Evolutionary conservation across 2,888 invertebrate genomes (phyloP).

Genomic region (Clitarchus hookeri): DNA sequence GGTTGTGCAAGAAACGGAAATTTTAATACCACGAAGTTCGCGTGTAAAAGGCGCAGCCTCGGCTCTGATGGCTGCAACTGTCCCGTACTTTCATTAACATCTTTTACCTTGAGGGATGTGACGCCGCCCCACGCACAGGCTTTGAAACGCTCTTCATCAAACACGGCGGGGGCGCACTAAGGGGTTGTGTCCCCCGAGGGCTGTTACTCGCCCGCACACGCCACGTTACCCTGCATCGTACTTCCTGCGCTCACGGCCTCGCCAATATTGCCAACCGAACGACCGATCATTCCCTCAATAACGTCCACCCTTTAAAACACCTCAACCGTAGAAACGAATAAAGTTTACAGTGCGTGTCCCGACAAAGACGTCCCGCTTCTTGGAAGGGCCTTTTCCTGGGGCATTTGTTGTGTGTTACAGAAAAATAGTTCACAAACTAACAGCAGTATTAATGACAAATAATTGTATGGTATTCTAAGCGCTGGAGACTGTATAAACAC

Average conservation of each 20-base stretch:
- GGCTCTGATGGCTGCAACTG: not conserved
- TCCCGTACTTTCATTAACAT: not conserved
- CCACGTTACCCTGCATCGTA: not conserved
- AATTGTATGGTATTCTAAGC: no score
- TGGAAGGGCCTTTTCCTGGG: no score
- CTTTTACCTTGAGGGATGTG: not conserved
- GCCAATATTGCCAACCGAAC: not conserved
- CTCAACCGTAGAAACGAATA: no score
- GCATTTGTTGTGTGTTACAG: no score
- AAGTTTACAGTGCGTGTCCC: no score
- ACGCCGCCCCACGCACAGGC: not conserved
- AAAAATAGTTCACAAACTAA: no score
- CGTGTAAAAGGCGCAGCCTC: not conserved
- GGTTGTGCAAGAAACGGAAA: no score
- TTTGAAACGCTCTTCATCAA: constrained; percentile 3
- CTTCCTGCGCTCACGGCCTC: not conserved
- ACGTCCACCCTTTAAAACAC: no score
- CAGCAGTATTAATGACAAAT: no score
- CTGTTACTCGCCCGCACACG: not conserved
- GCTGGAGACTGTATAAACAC: no score
- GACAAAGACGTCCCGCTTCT: no score
- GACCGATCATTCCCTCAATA: not conserved
- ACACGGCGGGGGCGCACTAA: not conserved
- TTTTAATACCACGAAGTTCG: no score
- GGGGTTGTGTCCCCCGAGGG: not conserved